These are phyloP conservation scores for Drosophila tristis DNA, from an alignment of 1,140 invertebrate genomes.

Conservation along the genomic window DNA sequence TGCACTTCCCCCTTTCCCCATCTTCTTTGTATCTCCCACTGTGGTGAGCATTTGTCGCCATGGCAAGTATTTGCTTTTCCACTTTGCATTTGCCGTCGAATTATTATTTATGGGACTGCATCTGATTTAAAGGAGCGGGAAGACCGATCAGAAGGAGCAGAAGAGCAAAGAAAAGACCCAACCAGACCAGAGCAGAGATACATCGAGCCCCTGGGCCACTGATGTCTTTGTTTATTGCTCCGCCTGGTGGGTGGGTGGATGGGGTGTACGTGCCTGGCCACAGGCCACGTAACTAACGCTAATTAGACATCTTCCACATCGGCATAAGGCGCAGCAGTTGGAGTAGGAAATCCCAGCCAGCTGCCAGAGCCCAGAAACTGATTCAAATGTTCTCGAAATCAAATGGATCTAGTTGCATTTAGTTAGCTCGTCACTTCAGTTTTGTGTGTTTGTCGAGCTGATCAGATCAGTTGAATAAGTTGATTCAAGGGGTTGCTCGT, in stretches of 20 bases:
- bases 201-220: constrained; percentile 51
- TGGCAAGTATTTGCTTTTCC: constrained; percentile 61
- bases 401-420: too few relatives aligned
- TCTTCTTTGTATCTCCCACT: not conserved
- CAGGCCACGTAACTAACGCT: constrained; percentile 2
- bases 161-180: constrained; percentile 1
- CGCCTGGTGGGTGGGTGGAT: constrained; percentile 17
- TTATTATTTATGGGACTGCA: constrained; percentile 76
- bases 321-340: too few relatives aligned
- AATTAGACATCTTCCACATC: constrained; percentile 1
- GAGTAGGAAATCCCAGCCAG: too few relatives aligned
- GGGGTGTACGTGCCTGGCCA: not conserved
- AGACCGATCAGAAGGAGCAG: not conserved
- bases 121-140: constrained; percentile 46
- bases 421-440: too few relatives aligned
- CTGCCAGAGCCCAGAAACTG: too few relatives aligned
- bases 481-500: too few relatives aligned
- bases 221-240: constrained; percentile 79
- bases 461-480: too few relatives aligned
- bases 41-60: constrained; percentile 64
- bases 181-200: constrained; percentile 15
- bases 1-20: not conserved
- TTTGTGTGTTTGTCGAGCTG: too few relatives aligned
- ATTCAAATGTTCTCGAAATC: too few relatives aligned
- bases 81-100: constrained; percentile 66